phyloP scores from a whole-genome alignment of 2,113 vertebrate species.

The Pachycephala philippinensis region DNA sequence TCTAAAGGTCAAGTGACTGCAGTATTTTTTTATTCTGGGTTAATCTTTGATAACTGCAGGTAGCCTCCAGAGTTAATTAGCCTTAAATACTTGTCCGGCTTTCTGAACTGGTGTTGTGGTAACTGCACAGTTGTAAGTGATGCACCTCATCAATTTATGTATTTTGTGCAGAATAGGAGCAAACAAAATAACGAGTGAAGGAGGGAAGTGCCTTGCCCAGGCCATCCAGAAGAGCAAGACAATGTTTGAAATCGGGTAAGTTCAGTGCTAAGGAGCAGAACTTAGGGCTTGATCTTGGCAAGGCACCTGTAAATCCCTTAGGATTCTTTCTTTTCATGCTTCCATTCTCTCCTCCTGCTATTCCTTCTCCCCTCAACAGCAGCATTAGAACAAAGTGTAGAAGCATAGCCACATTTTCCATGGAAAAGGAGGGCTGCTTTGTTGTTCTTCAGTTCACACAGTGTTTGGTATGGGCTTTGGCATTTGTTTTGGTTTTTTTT shows the following conservation, averaged over 20 bases:
- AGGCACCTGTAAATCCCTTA: background rate
- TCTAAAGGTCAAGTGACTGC: background rate
- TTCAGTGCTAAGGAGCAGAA: background rate
- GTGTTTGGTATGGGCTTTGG: background rate
- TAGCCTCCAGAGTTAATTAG: background rate
- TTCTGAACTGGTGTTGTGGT: background rate
- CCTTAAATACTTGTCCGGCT: background rate
- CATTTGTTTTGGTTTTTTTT: background rate
- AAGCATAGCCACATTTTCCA: background rate
- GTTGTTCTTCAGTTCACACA: background rate
- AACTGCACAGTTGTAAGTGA: background rate
- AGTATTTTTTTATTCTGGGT: background rate
- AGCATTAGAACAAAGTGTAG: background rate
- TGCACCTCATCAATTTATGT: background rate
- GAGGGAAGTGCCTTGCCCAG: slow-evolving; percentile 81
- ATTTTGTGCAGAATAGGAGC: slow-evolving; percentile 81
- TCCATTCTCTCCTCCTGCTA: background rate
- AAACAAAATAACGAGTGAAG: slow-evolving; percentile 85
- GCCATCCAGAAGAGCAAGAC: slow-evolving; percentile 86
- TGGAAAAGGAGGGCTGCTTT: background rate
- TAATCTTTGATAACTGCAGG: background rate
- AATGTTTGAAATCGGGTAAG: slow-evolving; percentile 89
- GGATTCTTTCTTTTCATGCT: background rate
- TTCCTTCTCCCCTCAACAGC: background rate
- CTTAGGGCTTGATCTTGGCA: background rate